A percentile compares a stretch with the other conserved stretches of the same genome.
These are phyloP conservation scores for Mus pahari DNA, from an alignment of 2,113 vertebrate species.

Conservation along the genomic window DNA sequence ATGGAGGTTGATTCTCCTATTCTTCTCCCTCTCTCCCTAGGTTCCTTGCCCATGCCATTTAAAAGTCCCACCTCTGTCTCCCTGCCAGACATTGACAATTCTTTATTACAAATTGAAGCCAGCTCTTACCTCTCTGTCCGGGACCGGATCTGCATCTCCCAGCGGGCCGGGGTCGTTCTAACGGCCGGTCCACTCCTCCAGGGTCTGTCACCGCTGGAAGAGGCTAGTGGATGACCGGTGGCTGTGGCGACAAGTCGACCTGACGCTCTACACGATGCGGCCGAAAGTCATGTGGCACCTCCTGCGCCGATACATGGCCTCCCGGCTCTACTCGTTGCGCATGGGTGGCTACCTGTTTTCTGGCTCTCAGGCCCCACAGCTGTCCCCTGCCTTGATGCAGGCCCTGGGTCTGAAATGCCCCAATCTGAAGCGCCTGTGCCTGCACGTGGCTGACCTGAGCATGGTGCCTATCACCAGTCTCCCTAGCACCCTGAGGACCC, in stretches of 20 bases:
- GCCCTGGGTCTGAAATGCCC: constrained; percentile 81
- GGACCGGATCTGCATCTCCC: constrained; percentile 84
- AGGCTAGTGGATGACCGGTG: constrained; percentile 83
- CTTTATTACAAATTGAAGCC: no score
- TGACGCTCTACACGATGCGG: constrained; percentile 82
- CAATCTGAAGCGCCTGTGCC: constrained; percentile 76
- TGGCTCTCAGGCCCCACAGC: constrained; percentile 70
- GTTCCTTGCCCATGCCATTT: no score
- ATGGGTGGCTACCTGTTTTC: constrained; percentile 78
- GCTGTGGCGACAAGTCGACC: constrained; percentile 85
- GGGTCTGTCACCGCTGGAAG: constrained; percentile 86
- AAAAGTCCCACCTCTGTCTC: no score
- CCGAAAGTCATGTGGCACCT: constrained; percentile 85
- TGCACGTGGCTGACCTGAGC: constrained; percentile 81
- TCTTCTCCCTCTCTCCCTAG: no score
- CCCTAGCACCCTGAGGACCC: constrained; percentile 77
- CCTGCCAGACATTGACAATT: no score
- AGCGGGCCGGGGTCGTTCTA: constrained; percentile 12
- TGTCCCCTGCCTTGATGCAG: constrained; percentile 81
- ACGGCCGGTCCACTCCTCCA: constrained; percentile 63
- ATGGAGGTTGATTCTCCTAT: no score
- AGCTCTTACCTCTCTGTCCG: constrained; percentile 82
- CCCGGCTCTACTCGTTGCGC: constrained; percentile 78
- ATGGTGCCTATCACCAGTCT: constrained; percentile 81
- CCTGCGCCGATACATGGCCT: constrained; percentile 77